phyloP scores from a whole-genome alignment of 37 sponge, comb jelly and placozoan species.

The Hexactinellida sp. region DNA sequence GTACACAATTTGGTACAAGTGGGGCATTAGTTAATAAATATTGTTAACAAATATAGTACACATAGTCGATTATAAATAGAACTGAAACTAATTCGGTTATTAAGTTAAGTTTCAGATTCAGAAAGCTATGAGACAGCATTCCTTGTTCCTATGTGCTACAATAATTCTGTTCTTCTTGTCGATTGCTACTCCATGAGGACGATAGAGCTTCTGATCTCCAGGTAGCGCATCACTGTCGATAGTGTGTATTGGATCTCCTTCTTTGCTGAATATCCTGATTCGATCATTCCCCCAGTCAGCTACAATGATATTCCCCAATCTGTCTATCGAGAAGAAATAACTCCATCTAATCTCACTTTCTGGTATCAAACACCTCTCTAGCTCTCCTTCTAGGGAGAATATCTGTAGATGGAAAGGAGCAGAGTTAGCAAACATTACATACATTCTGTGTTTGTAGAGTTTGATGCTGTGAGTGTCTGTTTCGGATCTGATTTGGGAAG shows the following conservation, averaged over 20 bases:
- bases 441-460: neutral
- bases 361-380: neutral
- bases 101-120: neutral
- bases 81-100: no score
- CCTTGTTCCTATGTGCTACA: neutral
- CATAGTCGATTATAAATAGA: no score
- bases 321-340: neutral
- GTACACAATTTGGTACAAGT: no score
- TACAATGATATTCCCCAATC: conserved; percentile 5
- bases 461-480: neutral
- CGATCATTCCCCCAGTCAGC: neutral
- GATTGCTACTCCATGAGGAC: neutral
- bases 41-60: no score
- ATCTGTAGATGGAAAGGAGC: conserved; percentile 1
- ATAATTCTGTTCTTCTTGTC: neutral
- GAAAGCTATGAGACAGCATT: neutral
- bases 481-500: neutral
- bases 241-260: neutral
- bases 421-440: neutral
- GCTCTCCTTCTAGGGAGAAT: conserved; percentile 13
- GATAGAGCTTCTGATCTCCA: neutral
- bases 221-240: neutral
- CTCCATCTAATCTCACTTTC: neutral
- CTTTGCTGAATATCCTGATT: neutral
- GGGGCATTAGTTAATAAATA: no score